phyloP scores from a whole-genome alignment of 2,113 vertebrate species.

The Microcebus griseorufus region DNA sequence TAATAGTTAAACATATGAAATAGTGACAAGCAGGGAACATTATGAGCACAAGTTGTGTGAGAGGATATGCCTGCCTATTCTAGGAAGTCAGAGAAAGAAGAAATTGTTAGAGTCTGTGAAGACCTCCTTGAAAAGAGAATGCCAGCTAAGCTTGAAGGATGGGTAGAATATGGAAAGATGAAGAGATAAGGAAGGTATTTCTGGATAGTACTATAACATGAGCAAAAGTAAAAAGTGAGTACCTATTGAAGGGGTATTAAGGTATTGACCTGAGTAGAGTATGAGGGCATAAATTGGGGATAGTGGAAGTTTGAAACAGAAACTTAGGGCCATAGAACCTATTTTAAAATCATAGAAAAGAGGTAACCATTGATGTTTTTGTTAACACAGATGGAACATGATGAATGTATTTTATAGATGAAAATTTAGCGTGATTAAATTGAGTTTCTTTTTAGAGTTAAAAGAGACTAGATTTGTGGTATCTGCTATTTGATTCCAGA shows the following conservation, averaged over 20 bases:
- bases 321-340: background rate
- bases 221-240: background rate
- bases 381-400: background rate
- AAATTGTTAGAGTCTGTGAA: background rate
- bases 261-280: background rate
- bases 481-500: background rate
- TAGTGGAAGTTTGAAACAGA: background rate
- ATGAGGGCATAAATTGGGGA: background rate
- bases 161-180: background rate
- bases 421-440: background rate
- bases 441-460: slow-evolving; percentile 34
- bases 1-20: background rate
- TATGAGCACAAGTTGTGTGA: background rate
- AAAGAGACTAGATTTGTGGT: background rate
- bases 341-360: background rate
- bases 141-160: background rate
- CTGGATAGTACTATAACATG: background rate
- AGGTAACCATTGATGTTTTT: background rate
- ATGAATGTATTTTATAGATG: background rate
- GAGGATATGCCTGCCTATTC: background rate
- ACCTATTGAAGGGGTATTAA: background rate
- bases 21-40: background rate
- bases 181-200: background rate
- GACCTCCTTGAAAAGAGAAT: background rate
- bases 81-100: background rate